Percentiles rank a stretch among this genome's conserved stretches.
phyloP scores from a whole-genome alignment of 2,113 vertebrate genomes.

The Polypterus bichir region DNA sequence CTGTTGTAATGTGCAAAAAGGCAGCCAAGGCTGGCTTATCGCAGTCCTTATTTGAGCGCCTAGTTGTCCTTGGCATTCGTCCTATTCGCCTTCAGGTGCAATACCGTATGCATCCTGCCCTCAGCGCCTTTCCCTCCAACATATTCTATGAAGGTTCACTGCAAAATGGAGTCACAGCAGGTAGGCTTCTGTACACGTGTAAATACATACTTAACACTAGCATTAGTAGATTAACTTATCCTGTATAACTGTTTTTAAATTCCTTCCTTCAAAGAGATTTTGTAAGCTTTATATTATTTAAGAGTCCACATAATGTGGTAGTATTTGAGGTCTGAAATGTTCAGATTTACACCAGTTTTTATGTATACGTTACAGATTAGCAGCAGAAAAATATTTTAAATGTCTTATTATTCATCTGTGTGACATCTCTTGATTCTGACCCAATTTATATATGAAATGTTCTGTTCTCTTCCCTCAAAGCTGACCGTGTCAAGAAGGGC shows the following conservation, averaged over 20 bases:
- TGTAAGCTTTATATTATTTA: no score
- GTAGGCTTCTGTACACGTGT: constrained; percentile 31
- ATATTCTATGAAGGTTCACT: constrained; percentile 97
- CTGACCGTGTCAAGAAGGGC: constrained; percentile 92
- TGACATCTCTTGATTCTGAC: not conserved
- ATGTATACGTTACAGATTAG: no score
- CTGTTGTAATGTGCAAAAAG: constrained; percentile 97
- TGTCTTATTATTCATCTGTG: no score
- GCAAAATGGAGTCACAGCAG: constrained; percentile 91
- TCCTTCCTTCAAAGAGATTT: no score
- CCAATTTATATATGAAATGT: not conserved
- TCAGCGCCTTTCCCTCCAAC: constrained; percentile 95
- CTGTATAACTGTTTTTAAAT: no score
- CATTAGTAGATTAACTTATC: no score
- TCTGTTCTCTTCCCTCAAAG: constrained; percentile 29
- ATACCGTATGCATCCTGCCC: constrained; percentile 93
- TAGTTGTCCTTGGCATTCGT: constrained; percentile 93
- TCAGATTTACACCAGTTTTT: no score
- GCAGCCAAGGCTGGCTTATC: constrained; percentile 91
- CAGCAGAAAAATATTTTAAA: no score
- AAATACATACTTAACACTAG: no score
- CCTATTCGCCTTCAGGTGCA: constrained; percentile 95
- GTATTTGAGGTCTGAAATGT: no score
- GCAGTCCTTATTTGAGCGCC: constrained; percentile 82
- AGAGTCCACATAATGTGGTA: no score